Evolutionary conservation across 2,888 invertebrate species (phyloP), one percentile per base, ranked within the genome.

Genomic region (Octodonta nipae): DNA sequence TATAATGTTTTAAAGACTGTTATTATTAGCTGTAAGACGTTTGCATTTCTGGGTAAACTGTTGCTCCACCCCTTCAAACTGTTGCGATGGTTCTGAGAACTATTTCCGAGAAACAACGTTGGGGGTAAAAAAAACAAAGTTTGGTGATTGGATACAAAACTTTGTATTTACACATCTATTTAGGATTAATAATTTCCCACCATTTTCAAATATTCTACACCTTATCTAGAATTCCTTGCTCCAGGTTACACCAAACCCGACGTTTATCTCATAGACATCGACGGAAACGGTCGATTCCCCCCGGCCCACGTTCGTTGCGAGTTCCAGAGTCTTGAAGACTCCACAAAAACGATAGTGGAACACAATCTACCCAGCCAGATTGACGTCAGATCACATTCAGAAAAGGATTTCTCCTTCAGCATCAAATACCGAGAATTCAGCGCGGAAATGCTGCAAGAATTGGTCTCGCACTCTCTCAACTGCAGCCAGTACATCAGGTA

Each of bases 261-360:
- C 46, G 87, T 89, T 0, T 92, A 89, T 56, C 73, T 82, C 27
- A 88, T 92, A 47, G 92, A 93, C 54, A 87, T 92, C 32, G 92
- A 93, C 54, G 89, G 92, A 0, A 88, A 88, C 54, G 92, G 92
- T 0, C 75, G 82, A 35, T 85, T 88, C 53, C 87, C 89, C 3
- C 91, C 91, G 0, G 86, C 88, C 0, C 79, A 86, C 50, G 91
- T 92, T 0, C 80, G 86, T 49, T 93, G 92, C 56, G 85, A 88
- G 55, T 92, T 92, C 55, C 87, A 86, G 54, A 81, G 81, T 25
- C 70, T 83, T 48, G 85, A 85, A 37, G 85, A 86, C 53, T 71
- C 76, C 1, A 84, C 85, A 0, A 88, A 88, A 42, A 83, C 81
- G 3, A 86, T 88, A 42, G 87, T 91, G 0, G 87, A 88, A 53